Conservation (phyloP, 2,888 invertebrate species). For the Drosophila greeni region DNA sequence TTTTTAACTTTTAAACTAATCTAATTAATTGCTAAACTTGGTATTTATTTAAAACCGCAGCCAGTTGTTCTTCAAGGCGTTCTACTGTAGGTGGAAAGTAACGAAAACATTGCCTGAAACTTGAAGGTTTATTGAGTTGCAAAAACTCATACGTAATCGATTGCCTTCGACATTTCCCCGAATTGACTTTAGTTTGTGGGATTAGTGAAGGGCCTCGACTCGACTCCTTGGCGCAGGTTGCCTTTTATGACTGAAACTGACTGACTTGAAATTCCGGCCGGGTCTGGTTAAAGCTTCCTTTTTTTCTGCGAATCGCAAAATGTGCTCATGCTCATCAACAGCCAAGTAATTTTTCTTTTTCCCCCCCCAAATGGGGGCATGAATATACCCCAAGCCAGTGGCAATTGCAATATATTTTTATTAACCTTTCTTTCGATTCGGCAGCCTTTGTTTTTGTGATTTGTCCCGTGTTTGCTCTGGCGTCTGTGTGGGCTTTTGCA, state of each 20-base stretch:
- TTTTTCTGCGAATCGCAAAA: slow-evolving; percentile 45
- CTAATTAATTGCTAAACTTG: not conserved
- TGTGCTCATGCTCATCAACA: slow-evolving; percentile 49
- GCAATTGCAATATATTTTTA: slow-evolving; percentile 61
- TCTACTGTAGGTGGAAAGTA: slow-evolving; percentile 1
- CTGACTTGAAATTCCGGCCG: slow-evolving; percentile 7
- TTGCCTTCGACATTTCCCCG: slow-evolving; percentile 25
- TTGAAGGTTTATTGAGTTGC: slow-evolving; percentile 18
- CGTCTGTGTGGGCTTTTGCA: slow-evolving; percentile 54
- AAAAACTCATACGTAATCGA: slow-evolving; percentile 46
- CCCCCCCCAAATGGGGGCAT: slow-evolving; percentile 1
- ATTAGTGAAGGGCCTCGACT: slow-evolving; percentile 19
- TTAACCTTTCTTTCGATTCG: slow-evolving; percentile 54
- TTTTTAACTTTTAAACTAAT: too few species aligned
- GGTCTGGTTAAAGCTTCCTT: slow-evolving; percentile 31
- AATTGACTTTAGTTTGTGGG: slow-evolving; percentile 44
- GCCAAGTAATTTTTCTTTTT: slow-evolving; percentile 11
- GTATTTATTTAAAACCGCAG: not conserved
- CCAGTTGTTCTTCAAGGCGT: not conserved
- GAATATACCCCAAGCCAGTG: slow-evolving; percentile 5
- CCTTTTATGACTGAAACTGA: slow-evolving; percentile 10
- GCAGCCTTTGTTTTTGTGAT: slow-evolving; percentile 49
- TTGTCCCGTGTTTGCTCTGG: slow-evolving; percentile 47
- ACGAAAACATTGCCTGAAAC: slow-evolving; percentile 3
- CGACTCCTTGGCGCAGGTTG: slow-evolving; percentile 11